Conservation (phyloP, 2,113 vertebrate species). For the Macquaria ambigua region DNA sequence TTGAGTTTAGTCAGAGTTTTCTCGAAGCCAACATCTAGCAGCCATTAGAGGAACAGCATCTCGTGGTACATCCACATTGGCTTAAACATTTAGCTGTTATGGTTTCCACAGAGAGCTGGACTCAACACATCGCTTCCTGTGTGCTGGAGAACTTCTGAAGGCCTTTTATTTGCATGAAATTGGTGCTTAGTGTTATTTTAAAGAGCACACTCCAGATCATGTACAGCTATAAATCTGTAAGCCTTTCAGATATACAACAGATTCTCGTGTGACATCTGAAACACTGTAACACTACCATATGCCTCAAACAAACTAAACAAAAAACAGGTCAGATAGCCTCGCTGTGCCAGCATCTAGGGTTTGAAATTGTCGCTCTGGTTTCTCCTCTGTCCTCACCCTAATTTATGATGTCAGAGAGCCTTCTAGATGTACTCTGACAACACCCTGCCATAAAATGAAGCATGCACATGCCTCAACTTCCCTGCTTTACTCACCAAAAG, state of each 20-base stretch:
- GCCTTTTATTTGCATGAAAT: background rate
- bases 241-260: background rate
- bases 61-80: background rate
- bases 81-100: background rate
- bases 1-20: background rate
- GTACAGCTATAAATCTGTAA: background rate
- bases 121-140: background rate
- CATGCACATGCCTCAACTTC: background rate
- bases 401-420: background rate
- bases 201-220: background rate
- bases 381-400: background rate
- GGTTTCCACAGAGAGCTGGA: background rate
- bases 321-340: background rate
- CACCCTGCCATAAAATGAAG: background rate
- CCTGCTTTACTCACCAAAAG: background rate
- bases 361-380: background rate
- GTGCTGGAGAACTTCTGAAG: background rate
- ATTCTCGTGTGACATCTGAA: background rate
- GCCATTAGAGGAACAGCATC: background rate
- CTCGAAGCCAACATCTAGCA: background rate
- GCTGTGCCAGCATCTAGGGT: too few species aligned
- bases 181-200: background rate
- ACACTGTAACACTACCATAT: background rate
- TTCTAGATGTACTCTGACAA: background rate
- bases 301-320: background rate